Evolutionary conservation across 2,888 invertebrate genomes (phyloP).

Genomic region (Perdita meconis): DNA sequence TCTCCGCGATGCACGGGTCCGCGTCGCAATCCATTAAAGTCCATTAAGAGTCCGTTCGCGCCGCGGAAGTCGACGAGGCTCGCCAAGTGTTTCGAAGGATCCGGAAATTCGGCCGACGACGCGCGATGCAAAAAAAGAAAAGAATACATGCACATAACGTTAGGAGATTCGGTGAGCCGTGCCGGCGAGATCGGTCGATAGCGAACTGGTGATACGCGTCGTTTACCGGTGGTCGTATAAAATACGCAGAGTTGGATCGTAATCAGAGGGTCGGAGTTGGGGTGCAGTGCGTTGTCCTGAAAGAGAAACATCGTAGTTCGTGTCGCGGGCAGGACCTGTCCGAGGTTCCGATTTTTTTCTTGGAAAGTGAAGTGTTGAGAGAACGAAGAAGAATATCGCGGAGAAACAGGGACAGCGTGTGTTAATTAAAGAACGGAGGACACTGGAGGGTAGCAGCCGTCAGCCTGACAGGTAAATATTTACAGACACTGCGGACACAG

Average conservation of each 20-base stretch:
- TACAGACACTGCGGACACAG: slow-evolving; percentile 63
- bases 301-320: slow-evolving; percentile 10
- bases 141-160: slow-evolving; percentile 26
- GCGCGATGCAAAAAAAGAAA: slow-evolving; percentile 20
- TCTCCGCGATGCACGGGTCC: slow-evolving; percentile 7
- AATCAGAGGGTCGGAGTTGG: neutral
- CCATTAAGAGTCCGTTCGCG: slow-evolving; percentile 42
- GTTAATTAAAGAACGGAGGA: slow-evolving; percentile 73
- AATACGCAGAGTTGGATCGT: slow-evolving; percentile 15
- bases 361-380: slow-evolving; percentile 36
- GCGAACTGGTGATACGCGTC: slow-evolving; percentile 51
- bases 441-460: slow-evolving; percentile 43
- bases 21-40: slow-evolving; percentile 39
- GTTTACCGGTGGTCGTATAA: slow-evolving; percentile 20
- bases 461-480: slow-evolving; percentile 81
- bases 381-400: slow-evolving; percentile 40
- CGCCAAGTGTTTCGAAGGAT: slow-evolving; percentile 2
- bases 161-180: slow-evolving; percentile 43
- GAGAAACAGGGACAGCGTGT: slow-evolving; percentile 57
- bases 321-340: slow-evolving; percentile 22
- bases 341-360: slow-evolving; percentile 20
- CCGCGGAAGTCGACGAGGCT: slow-evolving; percentile 9
- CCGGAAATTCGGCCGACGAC: slow-evolving; percentile 30
- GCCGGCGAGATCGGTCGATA: slow-evolving; percentile 59
- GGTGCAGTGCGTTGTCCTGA: slow-evolving; percentile 1